phyloP scores from a whole-genome alignment of 1,140 invertebrate species.

The Pogonomyrmex barbatus region DNA sequence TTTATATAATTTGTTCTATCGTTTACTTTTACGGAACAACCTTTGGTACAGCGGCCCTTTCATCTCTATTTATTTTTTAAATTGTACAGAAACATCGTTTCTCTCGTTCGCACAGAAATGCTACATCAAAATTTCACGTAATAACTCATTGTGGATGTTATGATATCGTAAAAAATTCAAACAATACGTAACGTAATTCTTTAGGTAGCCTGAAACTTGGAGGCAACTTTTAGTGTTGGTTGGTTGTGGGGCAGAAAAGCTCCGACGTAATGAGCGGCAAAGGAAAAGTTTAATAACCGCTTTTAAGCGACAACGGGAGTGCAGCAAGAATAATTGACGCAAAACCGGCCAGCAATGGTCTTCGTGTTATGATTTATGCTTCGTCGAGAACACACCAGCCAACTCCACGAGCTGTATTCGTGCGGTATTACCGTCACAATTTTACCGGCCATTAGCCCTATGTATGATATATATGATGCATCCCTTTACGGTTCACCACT shows the following conservation, averaged over 20 bases:
- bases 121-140: background rate
- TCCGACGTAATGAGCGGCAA: background rate
- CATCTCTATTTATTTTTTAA: background rate
- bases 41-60: background rate
- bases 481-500: constrained; percentile 54
- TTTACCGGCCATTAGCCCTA: constrained; percentile 69
- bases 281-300: constrained; percentile 40
- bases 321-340: constrained; percentile 38
- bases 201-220: background rate
- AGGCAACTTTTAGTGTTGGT: background rate
- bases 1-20: background rate
- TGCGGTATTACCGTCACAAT: constrained; percentile 68
- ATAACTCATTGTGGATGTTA: background rate
- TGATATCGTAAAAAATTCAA: background rate
- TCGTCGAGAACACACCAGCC: constrained; percentile 37
- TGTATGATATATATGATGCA: constrained; percentile 59
- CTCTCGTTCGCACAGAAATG: too few species aligned
- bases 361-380: constrained; percentile 60
- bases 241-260: background rate
- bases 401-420: constrained; percentile 54
- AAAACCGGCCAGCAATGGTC: constrained; percentile 45
- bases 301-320: constrained; percentile 4
- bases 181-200: background rate
- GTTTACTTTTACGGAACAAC: background rate
- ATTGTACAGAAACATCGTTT: background rate